Conservation (phyloP, 2,797 vertebrate species). For the Simalia tracyae region DNA sequence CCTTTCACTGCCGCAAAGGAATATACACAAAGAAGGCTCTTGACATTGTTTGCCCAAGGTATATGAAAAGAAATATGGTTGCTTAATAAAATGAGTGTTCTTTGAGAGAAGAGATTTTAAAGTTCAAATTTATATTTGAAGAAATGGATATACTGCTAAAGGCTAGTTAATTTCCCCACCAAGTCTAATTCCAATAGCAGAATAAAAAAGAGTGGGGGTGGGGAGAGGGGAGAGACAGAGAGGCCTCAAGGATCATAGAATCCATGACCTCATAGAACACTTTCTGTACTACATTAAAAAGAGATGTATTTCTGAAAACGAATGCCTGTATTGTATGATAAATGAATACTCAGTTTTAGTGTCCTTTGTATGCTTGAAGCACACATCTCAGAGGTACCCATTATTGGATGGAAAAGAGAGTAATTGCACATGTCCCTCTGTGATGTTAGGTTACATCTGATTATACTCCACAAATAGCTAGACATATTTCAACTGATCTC, state of each 20-base stretch:
- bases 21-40: background rate
- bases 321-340: background rate
- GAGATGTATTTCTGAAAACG: accelerated
- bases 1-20: background rate
- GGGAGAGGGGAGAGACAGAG: background rate
- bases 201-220: background rate
- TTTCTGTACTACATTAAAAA: background rate
- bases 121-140: conserved; percentile 23
- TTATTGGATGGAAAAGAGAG: background rate
- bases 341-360: background rate
- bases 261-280: background rate
- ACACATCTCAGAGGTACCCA: background rate
- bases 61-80: background rate
- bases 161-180: background rate
- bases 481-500: background rate
- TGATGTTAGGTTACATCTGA: background rate
- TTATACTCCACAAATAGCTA: background rate
- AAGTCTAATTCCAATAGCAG: background rate
- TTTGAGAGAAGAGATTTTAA: conserved; percentile 9
- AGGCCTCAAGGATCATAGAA: background rate
- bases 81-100: conserved; percentile 25
- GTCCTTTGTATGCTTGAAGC: background rate
- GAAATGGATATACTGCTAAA: background rate
- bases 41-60: conserved; percentile 4
- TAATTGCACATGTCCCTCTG: background rate